Evolutionary conservation across 92 coral and sea anemone genomes (phyloP).

Genomic region (Porites cylindrica): DNA sequence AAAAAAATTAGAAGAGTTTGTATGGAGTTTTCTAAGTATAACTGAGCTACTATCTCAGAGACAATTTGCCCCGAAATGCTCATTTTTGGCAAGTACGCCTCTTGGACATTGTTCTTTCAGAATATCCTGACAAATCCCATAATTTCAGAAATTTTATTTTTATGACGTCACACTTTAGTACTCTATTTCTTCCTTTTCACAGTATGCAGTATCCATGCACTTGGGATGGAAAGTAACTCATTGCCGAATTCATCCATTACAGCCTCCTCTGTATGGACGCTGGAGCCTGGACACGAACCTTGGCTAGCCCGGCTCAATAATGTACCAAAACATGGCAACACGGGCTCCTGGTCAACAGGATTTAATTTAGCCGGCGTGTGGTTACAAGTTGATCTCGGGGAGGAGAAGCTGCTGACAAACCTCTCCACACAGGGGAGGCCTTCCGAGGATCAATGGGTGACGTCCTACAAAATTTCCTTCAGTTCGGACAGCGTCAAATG

Average conservation of each 20-base stretch:
- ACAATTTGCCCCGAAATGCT: too few species aligned
- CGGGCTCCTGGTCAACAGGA: neutral
- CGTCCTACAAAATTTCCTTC: neutral
- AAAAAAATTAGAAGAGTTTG: too few species aligned
- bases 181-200: neutral
- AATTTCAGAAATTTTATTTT: too few species aligned
- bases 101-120: too few species aligned
- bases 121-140: too few species aligned
- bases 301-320: neutral
- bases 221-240: conserved; percentile 12
- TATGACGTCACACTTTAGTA: too few species aligned
- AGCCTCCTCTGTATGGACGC: neutral
- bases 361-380: neutral
- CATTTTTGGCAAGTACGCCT: too few species aligned
- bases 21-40: too few species aligned
- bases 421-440: conserved; percentile 21
- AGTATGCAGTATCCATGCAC: neutral
- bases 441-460: neutral
- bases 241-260: neutral
- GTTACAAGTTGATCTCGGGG: conserved; percentile 18
- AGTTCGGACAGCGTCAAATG: neutral
- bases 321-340: neutral
- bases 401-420: conserved; percentile 1
- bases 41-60: too few species aligned
- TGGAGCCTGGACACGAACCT: neutral